Evolutionary conservation across 2,888 invertebrate genomes (phyloP), one percentile per base, ranked within the genome.

Genomic region (Ophion slaviceki): DNA sequence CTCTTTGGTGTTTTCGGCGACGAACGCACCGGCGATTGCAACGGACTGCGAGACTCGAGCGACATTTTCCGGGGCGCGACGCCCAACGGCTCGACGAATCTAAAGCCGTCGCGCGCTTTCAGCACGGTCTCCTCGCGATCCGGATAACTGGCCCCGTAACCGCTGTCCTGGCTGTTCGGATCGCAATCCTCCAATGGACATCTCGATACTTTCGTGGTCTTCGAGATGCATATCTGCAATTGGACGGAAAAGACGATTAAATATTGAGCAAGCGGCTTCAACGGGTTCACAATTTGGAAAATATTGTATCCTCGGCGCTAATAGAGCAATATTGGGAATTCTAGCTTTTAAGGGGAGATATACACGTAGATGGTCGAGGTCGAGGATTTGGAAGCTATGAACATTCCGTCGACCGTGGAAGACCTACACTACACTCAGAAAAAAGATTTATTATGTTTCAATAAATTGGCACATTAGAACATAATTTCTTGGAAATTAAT

Each of bases 81-180:
- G 1, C 94, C 94, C 66, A 92, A 87, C 0, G 95, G 95, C 86
- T 94, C 94, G 0, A 92, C 92, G 86, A 95, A 95, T 77, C 93
- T 92, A 82, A 94, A 94, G 7, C 76, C 88, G 71, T 88, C 87
- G 76, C 86, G 86, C 84, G 70, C 76, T 84, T 90, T 86, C 10
- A 11, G 92, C 90, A 71, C 88, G 36, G 59, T 28, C 5, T 90
- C 89, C 3, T 89, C 89, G 28, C 89, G 91, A 2, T 92, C 93
- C 1, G 91, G 89, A 87, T 92, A 94, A 87, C 94, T 93, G 5
- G 94, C 94, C 14, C 94, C 94, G 89, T 95, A 96, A 10, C 95
- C 96, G 82, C 95, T 96, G 92, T 96, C 96, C 89, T 95, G 95
- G 36, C 96, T 96, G 90, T 95, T 95, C 6, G 94, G 94, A 87